phyloP scores from a whole-genome alignment of 2,113 vertebrate genomes.

The Narcine bancroftii region DNA sequence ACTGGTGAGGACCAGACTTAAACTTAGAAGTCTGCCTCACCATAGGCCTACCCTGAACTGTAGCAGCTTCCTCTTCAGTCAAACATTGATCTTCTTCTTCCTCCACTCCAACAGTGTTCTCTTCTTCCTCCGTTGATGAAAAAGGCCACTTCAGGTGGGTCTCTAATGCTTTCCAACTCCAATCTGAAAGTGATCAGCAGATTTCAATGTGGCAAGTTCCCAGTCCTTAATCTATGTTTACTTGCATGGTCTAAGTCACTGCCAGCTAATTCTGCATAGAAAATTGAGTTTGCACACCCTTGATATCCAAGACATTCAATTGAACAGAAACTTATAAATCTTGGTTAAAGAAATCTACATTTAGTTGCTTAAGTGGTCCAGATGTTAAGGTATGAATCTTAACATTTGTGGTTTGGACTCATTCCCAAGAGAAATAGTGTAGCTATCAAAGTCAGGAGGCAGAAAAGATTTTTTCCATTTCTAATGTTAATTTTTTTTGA shows the following conservation, averaged over 20 bases:
- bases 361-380: neutral
- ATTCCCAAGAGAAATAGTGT: neutral
- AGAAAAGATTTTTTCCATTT: neutral
- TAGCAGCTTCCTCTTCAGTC: too few species aligned
- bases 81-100: too few species aligned
- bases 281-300: neutral
- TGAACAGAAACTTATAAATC: neutral
- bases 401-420: neutral
- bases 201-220: neutral
- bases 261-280: neutral
- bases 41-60: too few species aligned
- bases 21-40: too few species aligned
- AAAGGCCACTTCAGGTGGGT: too few species aligned
- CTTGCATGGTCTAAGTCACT: neutral
- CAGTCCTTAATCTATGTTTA: neutral
- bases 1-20: too few species aligned
- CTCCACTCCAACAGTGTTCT: too few species aligned
- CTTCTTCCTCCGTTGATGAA: too few species aligned
- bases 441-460: neutral
- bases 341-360: neutral
- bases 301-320: neutral
- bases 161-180: neutral
- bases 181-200: neutral
- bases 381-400: neutral
- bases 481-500: neutral